Evolutionary conservation across 2,888 invertebrate species (phyloP), one percentile per base, ranked within the genome.

Genomic region (Rhagium mordax): DNA sequence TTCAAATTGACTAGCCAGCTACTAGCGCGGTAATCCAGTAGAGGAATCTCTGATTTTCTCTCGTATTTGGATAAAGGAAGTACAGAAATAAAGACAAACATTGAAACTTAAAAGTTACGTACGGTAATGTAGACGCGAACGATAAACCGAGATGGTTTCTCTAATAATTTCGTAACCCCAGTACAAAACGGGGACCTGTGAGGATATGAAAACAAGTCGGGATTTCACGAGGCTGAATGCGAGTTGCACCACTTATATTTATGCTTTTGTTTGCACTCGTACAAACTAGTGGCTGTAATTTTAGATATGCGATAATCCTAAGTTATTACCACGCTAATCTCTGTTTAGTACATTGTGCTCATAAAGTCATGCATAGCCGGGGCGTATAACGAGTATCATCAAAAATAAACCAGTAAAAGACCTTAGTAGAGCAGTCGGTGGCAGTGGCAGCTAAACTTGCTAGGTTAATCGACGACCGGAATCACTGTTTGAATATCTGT

Each of bases 241-340:
- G 24, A 21, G 5, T 67, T 20, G 55, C 55, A 49, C 48, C 33
- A 57, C 16, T 10, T 27, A 29, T 29, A 66, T 74, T 76, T 71
- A 74, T 71, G 65, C 59, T 65, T 67, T 71, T 76, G 76, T 76
- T 76, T 76, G 68, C 47, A 33, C 55, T 68, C 29, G 49, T 18
- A 16, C 21, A 21, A 47, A 4, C 29, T 49, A 74, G 60, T 70
- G 66, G 69, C 47, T 72, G 74, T 72, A 78, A 72, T 78, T 78
- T 74, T 72, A 74, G 75, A 78, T 78, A 59, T 59, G 68, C 70
- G 77, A 78, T 79, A 79, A 79, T 79, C 78, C 78, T 74, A 61
- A 79, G 69, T 76, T 78, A 79, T 71, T 66, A 68, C 73, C 53
- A 57, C 57, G 72, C 78, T 79, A 78, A 78, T 78, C 76, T 77